phyloP scores from a whole-genome alignment of 2,888 invertebrate species.

The Meliscaeva auricollis region DNA sequence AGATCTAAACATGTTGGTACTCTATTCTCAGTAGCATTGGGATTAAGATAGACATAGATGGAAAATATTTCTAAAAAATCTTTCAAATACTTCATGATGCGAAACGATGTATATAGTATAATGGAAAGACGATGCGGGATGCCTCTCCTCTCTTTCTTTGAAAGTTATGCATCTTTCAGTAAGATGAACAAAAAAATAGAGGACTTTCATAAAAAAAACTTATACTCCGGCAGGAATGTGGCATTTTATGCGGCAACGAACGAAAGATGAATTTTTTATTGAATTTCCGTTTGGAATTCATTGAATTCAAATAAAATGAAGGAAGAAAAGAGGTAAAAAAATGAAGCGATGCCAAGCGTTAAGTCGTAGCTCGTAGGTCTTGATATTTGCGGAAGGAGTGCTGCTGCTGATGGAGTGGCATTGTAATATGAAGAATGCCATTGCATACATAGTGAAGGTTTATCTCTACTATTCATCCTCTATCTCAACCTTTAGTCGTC shows the following conservation, averaged over 20 bases:
- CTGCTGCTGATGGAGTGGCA: slow-evolving; percentile 44
- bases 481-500: slow-evolving; percentile 7
- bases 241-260: slow-evolving; percentile 66
- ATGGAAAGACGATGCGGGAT: not conserved
- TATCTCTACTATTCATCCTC: not conserved
- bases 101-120: slow-evolving; percentile 11
- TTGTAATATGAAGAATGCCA: slow-evolving; percentile 53
- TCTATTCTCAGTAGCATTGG: not conserved
- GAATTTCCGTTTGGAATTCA: slow-evolving; percentile 73
- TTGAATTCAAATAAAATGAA: slow-evolving; percentile 62
- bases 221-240: slow-evolving; percentile 56
- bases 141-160: not conserved
- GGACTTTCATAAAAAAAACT: not conserved
- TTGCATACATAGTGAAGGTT: slow-evolving; percentile 42
- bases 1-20: not conserved
- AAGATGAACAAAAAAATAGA: not conserved
- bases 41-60: slow-evolving; percentile 42
- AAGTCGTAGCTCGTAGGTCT: slow-evolving; percentile 39
- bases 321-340: not conserved
- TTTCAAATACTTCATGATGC: slow-evolving; percentile 48
- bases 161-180: slow-evolving; percentile 45
- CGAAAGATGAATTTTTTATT: slow-evolving; percentile 69
- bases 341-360: slow-evolving; percentile 19
- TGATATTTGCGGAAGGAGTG: slow-evolving; percentile 22
- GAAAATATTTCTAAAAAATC: slow-evolving; percentile 45